Base-by-base conservation (phyloP, 2,797 vertebrate species). In the Lepus oiostolus region DNA sequence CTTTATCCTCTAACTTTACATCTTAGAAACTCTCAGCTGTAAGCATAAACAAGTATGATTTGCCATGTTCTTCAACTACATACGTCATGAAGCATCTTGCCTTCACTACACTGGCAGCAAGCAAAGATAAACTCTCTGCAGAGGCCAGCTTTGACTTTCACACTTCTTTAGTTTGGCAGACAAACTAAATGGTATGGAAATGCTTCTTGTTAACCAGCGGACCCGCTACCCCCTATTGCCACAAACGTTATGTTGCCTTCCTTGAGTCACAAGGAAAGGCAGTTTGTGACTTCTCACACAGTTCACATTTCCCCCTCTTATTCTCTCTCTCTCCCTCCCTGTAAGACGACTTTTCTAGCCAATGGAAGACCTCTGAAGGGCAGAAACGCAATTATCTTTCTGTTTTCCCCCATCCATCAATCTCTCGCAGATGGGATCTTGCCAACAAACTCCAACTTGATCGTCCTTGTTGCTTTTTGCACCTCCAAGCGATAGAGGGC, bases 401-500 rank as follows among this genome's bases (percentile, higher is more conserved):
- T 60, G 14, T 58, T 19, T 13, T 4, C 67, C 21, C 0, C 16
- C 3, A 21, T 6, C 2, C 5, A 67, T 30, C 63, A 28, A 75
- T 26, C 52, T 4, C 35, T 52, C 50, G 79, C 1, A 2, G 35
- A 3, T 7, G 7, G 12, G 7, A 42, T 5, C 17, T 30, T 85
- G 38, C 28, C 17, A 65, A 5, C 1, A 16, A 28, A 35, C 8
- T 14, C 42, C 42, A 0, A 28, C 65, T 22, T 35, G 38, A 84
- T 14, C 80, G 2, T n/a, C 26, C 19, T 58, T 12, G 70, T 32
- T 2, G 90, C 67, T 28, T 12, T 92, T 91, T 54, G 71, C 60
- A 75, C 96, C 84, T 88, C 98, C 98, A 1, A 5, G 1, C 95
- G 2, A 1, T 30, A 97, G 98, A n/a, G 93, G 98, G 87, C 94